phyloP scores from a whole-genome alignment of 1,140 invertebrate species.

The Doryteuthis pealeii region DNA sequence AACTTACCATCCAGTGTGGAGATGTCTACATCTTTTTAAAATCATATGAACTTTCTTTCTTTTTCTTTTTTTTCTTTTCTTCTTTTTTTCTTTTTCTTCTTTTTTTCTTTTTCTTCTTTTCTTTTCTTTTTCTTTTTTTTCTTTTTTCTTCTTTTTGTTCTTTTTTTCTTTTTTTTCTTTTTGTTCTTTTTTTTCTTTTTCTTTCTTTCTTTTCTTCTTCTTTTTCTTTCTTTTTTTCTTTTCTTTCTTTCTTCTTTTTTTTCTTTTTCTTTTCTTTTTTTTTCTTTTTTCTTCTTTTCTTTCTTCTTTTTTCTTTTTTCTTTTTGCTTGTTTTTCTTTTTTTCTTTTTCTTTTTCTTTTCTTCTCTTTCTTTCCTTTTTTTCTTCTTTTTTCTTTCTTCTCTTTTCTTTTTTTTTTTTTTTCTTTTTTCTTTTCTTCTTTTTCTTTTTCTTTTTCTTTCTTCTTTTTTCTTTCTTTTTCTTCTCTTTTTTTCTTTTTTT shows the following conservation, averaged over 20 bases:
- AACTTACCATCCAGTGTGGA: too few species aligned
- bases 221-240: background rate
- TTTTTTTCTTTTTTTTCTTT: background rate
- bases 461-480: background rate
- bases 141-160: too few species aligned
- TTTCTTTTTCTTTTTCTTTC: background rate
- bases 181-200: too few species aligned
- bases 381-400: background rate
- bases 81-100: background rate
- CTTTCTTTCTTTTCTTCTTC: too few species aligned
- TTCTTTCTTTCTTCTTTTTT: background rate
- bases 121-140: background rate
- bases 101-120: background rate
- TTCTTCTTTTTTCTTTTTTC: background rate
- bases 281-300: background rate
- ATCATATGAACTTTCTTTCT: background rate
- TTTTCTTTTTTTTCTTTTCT: background rate
- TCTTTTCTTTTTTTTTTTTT: background rate
- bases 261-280: background rate
- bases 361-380: background rate
- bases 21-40: too few species aligned
- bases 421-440: background rate
- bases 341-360: background rate
- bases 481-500: background rate
- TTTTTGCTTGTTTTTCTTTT: background rate